Evolutionary conservation across 92 coral and sea anemone species (phyloP).

Genomic region (Epizoanthus rinbou): DNA sequence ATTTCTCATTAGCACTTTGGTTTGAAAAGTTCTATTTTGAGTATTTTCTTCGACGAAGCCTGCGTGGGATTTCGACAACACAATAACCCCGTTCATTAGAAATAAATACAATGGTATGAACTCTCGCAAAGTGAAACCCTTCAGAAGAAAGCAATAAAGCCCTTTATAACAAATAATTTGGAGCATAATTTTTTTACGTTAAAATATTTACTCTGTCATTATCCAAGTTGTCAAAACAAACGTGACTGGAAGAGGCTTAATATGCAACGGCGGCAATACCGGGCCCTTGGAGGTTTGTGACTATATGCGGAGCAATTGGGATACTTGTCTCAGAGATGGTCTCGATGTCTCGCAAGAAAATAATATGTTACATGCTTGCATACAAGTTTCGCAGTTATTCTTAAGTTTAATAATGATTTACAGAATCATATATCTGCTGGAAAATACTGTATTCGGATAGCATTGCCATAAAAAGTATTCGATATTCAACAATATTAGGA

Average conservation of each 20-base stretch:
- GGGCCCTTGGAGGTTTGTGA: background rate
- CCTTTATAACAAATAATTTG: slow-evolving; percentile 38
- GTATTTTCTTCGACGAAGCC: slow-evolving; percentile 12
- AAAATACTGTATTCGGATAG: background rate
- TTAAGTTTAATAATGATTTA: background rate
- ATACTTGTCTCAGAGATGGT: background rate
- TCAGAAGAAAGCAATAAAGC: slow-evolving; percentile 26
- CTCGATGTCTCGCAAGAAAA: slow-evolving; percentile 6
- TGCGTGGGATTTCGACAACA: slow-evolving; percentile 25
- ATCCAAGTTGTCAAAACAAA: slow-evolving; percentile 62
- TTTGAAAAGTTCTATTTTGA: slow-evolving; percentile 31
- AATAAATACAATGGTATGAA: slow-evolving; percentile 27
- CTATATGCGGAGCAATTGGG: background rate
- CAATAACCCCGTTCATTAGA: slow-evolving; percentile 27
- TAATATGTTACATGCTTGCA: slow-evolving; percentile 13
- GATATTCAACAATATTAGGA: slow-evolving; percentile 38
- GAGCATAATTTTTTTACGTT: slow-evolving; percentile 37
- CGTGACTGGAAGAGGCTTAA: background rate
- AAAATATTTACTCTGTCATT: slow-evolving; percentile 62
- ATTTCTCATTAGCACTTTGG: slow-evolving; percentile 44
- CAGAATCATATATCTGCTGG: too few relatives aligned
- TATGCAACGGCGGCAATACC: background rate
- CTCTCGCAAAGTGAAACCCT: background rate
- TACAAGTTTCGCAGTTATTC: background rate
- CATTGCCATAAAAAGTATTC: background rate